Evolutionary conservation across 2,113 vertebrate species (phyloP).

Genomic region (Pseudopodoces humilis): DNA sequence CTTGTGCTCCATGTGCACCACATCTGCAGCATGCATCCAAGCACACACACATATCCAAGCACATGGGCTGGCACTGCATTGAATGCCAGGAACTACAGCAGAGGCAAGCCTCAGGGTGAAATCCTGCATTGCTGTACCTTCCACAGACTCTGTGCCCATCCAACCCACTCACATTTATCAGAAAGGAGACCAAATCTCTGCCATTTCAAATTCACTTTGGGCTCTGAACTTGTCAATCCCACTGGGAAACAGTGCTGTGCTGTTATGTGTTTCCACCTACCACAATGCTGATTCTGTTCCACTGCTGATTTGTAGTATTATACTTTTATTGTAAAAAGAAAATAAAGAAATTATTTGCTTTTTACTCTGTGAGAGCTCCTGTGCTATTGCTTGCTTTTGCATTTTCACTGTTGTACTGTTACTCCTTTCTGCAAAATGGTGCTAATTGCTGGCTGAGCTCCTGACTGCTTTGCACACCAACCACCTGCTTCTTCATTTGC

Average conservation of each 20-base stretch:
- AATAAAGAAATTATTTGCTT: neutral
- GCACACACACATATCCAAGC: neutral
- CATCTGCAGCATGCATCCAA: neutral
- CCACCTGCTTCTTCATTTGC: constrained; percentile 38
- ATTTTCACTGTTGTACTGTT: constrained; percentile 32
- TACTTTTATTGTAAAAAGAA: constrained; percentile 17
- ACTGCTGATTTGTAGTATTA: constrained; percentile 12
- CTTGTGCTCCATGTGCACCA: neutral
- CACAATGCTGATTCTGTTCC: neutral
- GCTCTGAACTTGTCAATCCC: constrained; percentile 32
- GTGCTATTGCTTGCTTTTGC: constrained; percentile 17
- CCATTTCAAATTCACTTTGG: neutral
- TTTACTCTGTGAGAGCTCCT: constrained; percentile 37
- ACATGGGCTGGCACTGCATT: neutral
- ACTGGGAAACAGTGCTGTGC: neutral
- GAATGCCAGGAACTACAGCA: constrained; percentile 2
- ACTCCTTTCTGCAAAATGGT: constrained; percentile 40
- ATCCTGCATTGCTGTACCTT: neutral
- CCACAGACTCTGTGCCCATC: neutral
- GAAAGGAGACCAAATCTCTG: constrained; percentile 43
- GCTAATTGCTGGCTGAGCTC: constrained; percentile 29
- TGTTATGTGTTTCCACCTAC: neutral
- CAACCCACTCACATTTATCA: constrained; percentile 30
- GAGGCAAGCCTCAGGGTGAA: neutral
- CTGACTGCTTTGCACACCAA: constrained; percentile 41